Percentiles rank a stretch among this genome's conserved stretches.
Evolutionary conservation across 2,113 vertebrate species (phyloP).

Genomic region (Antennarius striatus): DNA sequence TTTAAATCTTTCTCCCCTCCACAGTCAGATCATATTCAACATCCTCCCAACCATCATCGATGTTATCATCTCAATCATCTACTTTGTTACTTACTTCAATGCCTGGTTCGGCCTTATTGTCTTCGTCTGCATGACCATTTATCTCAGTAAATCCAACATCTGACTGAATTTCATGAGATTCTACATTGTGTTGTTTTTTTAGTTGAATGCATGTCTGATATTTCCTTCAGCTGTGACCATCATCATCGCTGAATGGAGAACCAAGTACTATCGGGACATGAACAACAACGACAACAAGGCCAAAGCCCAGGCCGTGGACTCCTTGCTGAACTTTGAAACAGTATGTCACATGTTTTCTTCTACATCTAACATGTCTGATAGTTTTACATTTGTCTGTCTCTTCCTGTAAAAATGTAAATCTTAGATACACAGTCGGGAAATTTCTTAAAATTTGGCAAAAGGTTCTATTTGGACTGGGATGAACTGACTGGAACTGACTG

Average conservation of each 20-base stretch:
- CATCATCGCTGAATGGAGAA: conserved; percentile 94
- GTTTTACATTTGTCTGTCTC: too few relatives aligned
- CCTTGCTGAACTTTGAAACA: conserved; percentile 96
- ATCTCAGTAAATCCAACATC: conserved; percentile 87
- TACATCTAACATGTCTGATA: too few relatives aligned
- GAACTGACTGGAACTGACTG: too few relatives aligned
- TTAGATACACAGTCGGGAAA: too few relatives aligned
- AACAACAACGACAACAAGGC: conserved; percentile 90
- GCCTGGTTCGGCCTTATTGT: conserved; percentile 97
- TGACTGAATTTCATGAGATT: background rate
- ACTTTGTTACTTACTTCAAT: conserved; percentile 90
- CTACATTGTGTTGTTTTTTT: background rate
- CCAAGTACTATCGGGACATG: conserved; percentile 94
- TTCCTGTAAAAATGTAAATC: too few relatives aligned
- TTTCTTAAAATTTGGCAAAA: too few relatives aligned
- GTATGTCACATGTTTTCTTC: conserved; percentile 62
- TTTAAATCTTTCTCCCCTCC: conserved; percentile 63
- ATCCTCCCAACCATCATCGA: conserved; percentile 91
- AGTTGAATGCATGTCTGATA: too few relatives aligned
- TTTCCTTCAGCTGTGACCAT: conserved; percentile 86
- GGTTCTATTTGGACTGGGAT: too few relatives aligned
- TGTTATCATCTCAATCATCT: conserved; percentile 92
- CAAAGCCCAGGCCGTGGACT: conserved; percentile 90
- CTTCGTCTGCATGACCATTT: conserved; percentile 94
- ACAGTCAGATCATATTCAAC: conserved; percentile 97